phyloP scores from a whole-genome alignment of 1,140 invertebrate genomes.

The Cherax destructor region DNA sequence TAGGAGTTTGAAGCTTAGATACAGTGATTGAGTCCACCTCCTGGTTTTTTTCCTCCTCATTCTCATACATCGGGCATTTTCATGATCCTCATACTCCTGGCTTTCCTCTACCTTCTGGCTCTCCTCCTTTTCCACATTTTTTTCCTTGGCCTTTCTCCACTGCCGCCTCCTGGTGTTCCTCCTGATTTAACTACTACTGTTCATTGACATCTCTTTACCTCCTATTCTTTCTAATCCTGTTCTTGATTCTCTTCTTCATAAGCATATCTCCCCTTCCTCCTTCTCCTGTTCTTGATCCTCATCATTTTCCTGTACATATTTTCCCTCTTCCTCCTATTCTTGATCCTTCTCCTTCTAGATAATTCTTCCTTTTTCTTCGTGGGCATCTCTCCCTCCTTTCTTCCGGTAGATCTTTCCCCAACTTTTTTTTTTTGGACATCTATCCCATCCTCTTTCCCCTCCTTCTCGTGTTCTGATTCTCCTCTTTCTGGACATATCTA shows the following conservation, averaged over 20 bases:
- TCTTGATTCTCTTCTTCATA: background rate
- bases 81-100: background rate
- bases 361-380: background rate
- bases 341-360: background rate
- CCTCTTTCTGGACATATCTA: background rate
- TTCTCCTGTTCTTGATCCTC: background rate
- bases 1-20: too few relatives aligned
- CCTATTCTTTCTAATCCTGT: too few relatives aligned
- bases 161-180: background rate
- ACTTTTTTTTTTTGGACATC: background rate
- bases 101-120: too few relatives aligned
- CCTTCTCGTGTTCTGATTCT: background rate
- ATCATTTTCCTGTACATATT: background rate
- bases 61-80: too few relatives aligned
- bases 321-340: too few relatives aligned
- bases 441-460: background rate
- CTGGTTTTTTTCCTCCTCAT: too few relatives aligned
- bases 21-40: too few relatives aligned
- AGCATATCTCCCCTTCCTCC: background rate
- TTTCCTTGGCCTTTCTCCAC: background rate
- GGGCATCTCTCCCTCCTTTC: background rate
- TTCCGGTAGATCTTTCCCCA: background rate
- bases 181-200: background rate
- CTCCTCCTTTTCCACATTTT: too few relatives aligned
- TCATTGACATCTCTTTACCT: background rate